Evolutionary conservation across 2,888 invertebrate genomes (phyloP), one percentile per base, ranked within the genome.

Genomic region (Falcaria lacertinaria): DNA sequence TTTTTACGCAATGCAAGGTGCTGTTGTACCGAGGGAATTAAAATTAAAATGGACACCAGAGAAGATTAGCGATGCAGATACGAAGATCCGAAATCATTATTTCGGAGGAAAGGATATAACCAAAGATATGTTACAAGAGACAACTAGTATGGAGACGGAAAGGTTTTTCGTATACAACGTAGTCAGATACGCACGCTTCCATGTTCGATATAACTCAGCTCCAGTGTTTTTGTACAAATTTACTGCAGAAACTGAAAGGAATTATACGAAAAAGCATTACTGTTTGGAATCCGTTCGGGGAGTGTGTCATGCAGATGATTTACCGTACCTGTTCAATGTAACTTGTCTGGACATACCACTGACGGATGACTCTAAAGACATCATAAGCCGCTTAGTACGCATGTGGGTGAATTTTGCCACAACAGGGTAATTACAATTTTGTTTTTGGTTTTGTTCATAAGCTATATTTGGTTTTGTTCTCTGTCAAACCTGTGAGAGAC

Each of bases 301-400:
- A 1, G 86, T 81, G 1, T 89, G 89, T 52, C 89, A 89, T 49
- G 70, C 82, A 2, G 89, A 89, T 43, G 89, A 89, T 1, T 56
- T 87, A 16, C 69, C 69, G 2, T 89, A 88, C 49, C 62, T 81
- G 1, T 89, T 89, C 39, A 70, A 88, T 39, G 54, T 87, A 0
- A 83, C 81, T 0, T 74, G 73, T 41, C 50, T 82, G 39, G 70
- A 80, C 39, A 61, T 87, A 48, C 80, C 84, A n/a, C 47, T 82
- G 16, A 74, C 83, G 6, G 70, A 79, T 5, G 69, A 80, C 51
- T 74, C 83, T 5, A 73, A 48, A 54, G 33, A 40, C 1, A 64
- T 80, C 32, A 76, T 86, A 34, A 57, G 73, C 33, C 54, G 71
- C 47, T 58, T 81, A 33, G 79, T 85, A 7, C 52, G 53, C 25